phyloP scores from a whole-genome alignment of 2,797 vertebrate species.

The Pangasius djambal region DNA sequence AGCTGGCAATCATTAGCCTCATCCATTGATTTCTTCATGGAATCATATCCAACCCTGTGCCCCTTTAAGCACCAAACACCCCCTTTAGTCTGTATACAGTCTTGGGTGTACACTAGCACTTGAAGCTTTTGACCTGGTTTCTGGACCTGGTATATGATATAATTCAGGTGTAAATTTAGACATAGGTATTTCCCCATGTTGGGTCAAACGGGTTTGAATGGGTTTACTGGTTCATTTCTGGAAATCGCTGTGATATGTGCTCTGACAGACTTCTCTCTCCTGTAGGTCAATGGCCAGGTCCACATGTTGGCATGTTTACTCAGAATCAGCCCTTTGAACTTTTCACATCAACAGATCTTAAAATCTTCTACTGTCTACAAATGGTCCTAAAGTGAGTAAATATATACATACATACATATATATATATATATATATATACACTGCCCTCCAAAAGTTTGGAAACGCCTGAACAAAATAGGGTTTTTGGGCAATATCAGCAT shows the following conservation, averaged over 20 bases:
- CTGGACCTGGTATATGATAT: neutral
- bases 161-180: neutral
- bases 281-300: constrained; percentile 31
- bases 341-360: neutral
- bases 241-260: neutral
- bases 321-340: constrained; percentile 8
- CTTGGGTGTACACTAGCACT: neutral
- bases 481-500: no score
- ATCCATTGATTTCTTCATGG: constrained; percentile 54
- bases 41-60: neutral
- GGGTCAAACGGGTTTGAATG: neutral
- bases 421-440: no score
- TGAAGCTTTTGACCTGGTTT: neutral
- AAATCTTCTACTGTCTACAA: neutral
- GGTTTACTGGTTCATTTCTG: neutral
- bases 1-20: constrained; percentile 60
- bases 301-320: constrained; percentile 12
- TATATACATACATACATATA: no score
- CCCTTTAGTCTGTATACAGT: neutral
- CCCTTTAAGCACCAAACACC: neutral
- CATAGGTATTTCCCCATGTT: neutral
- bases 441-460: no score
- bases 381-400: neutral
- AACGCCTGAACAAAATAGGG: no score
- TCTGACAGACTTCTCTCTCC: neutral